phyloP scores from a whole-genome alignment of 2,888 invertebrate species.

The Polydrusus pterygomalis region DNA sequence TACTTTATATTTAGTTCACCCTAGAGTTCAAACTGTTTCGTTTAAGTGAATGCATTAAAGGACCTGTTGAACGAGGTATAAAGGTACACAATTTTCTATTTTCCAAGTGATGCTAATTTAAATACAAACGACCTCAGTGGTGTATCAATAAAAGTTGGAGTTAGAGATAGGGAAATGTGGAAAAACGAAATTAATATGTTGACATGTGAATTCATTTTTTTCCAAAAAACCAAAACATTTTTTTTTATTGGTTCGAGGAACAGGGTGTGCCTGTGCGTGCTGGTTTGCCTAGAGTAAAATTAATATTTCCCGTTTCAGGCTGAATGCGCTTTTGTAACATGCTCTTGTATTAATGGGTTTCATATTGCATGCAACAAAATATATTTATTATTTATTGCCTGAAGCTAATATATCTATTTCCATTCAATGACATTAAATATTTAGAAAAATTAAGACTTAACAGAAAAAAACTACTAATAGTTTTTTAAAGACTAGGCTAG shows the following conservation, averaged over 20 bases:
- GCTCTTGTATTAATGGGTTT: neutral
- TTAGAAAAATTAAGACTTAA: too few relatives aligned
- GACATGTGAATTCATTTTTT: too few relatives aligned
- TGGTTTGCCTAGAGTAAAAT: neutral
- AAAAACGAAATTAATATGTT: too few relatives aligned
- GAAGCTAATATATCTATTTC: neutral
- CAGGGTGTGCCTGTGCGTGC: neutral
- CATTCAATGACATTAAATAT: too few relatives aligned
- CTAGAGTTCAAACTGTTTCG: slow-evolving; percentile 2
- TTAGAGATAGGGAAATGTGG: too few relatives aligned
- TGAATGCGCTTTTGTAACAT: neutral
- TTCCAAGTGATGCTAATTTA: slow-evolving; percentile 5
- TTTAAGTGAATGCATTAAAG: slow-evolving; percentile 8
- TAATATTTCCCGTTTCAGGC: neutral
- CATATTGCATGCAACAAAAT: neutral
- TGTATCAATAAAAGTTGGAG: too few relatives aligned
- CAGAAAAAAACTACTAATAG: too few relatives aligned
- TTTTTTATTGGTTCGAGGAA: too few relatives aligned
- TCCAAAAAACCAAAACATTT: too few relatives aligned
- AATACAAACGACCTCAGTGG: neutral
- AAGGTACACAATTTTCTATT: neutral
- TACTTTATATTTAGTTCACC: slow-evolving; percentile 34
- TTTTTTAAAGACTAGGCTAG: too few relatives aligned
- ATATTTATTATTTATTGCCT: neutral
- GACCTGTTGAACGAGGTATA: slow-evolving; percentile 27